A percentile compares a stretch with the other conserved stretches of the same genome.
These are phyloP conservation scores for Pachyseris speciosa DNA, from an alignment of 64 coral and sea anemone genomes.

Conservation along the genomic window DNA sequence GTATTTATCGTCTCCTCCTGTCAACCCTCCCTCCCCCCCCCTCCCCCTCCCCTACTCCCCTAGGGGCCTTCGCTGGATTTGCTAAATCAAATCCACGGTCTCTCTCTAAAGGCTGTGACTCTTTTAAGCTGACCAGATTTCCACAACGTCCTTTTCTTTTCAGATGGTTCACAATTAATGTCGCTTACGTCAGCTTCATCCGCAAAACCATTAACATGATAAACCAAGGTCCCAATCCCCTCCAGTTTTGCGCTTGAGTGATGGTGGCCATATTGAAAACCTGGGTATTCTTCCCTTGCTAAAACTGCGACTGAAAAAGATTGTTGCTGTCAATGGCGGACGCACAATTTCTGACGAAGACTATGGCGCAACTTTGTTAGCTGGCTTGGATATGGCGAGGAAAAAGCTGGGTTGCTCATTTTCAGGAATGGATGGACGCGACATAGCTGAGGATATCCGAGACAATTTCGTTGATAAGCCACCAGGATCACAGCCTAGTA, in stretches of 20 bases:
- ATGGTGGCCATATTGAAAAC: slow-evolving; percentile 81
- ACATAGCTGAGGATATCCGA: slow-evolving; percentile 67
- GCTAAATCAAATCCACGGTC: no score
- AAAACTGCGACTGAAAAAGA: slow-evolving; percentile 52
- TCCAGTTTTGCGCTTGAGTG: slow-evolving; percentile 65
- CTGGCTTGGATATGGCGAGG: slow-evolving; percentile 48
- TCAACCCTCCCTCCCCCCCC: no score
- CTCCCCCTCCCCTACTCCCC: no score
- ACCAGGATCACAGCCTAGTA: slow-evolving; percentile 48
- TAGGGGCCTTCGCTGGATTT: no score
- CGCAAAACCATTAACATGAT: slow-evolving; percentile 52
- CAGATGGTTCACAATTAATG: slow-evolving; percentile 68
- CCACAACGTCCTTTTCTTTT: background rate
- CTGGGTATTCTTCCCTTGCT: slow-evolving; percentile 55
- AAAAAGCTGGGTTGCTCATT: slow-evolving; percentile 62
- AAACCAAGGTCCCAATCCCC: slow-evolving; percentile 65
- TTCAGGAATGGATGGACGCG: slow-evolving; percentile 46
- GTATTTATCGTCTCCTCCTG: no score
- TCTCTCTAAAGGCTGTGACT: no score
- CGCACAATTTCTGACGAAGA: background rate
- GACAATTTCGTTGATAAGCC: slow-evolving; percentile 66
- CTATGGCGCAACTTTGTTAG: slow-evolving; percentile 42
- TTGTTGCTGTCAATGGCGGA: slow-evolving; percentile 65
- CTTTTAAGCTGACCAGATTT: no score
- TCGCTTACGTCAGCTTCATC: slow-evolving; percentile 74